These are phyloP conservation scores for Macrostomum lignano DNA, from an alignment of 1,140 invertebrate species.

Conservation along the genomic window DNA sequence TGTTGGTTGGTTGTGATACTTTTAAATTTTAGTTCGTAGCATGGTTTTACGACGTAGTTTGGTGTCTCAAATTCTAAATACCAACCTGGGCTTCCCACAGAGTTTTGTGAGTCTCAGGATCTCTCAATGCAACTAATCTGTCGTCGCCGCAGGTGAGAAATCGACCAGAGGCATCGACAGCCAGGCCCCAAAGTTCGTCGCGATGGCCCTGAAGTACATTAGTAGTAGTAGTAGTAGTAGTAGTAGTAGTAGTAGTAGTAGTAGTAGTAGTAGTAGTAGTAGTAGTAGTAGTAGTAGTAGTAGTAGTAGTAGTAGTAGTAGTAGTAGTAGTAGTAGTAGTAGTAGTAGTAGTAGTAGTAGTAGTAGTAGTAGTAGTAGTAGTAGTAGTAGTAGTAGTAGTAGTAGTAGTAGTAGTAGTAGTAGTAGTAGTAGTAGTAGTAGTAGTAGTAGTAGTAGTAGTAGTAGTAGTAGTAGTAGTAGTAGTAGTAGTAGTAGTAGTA, in stretches of 20 bases:
- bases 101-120: no score
- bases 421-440: constrained; percentile 6
- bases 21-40: no score
- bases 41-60: no score
- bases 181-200: no score
- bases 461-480: constrained; percentile 5
- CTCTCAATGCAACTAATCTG: no score
- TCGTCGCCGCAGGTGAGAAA: no score
- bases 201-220: no score
- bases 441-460: constrained; percentile 2
- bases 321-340: constrained; percentile 6
- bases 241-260: constrained; percentile 7
- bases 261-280: constrained; percentile 7
- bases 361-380: constrained; percentile 3
- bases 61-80: no score
- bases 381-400: constrained; percentile 2
- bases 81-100: no score
- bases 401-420: constrained; percentile 4
- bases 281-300: constrained; percentile 6
- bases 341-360: constrained; percentile 6
- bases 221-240: constrained; percentile 7
- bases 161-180: no score
- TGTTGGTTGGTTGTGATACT: no score
- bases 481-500: constrained; percentile 5
- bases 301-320: constrained; percentile 4